These are phyloP conservation scores for Rhagoletis pomonella DNA, from an alignment of 1,140 invertebrate species.

Conservation along the genomic window DNA sequence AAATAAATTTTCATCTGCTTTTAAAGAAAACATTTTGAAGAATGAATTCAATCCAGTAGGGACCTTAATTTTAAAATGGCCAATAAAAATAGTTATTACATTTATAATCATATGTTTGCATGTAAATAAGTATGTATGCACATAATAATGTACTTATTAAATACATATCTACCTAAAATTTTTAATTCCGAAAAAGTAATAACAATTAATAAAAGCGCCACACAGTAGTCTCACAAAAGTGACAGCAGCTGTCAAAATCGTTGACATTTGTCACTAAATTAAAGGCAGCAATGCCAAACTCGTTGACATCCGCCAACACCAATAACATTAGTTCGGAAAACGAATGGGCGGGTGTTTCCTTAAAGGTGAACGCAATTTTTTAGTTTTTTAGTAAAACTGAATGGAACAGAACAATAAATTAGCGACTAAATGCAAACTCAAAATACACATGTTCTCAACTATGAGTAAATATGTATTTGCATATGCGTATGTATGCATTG, in stretches of 20 bases:
- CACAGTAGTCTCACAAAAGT: slow-evolving; percentile 19
- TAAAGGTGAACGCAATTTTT: not conserved
- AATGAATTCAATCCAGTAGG: too few species aligned
- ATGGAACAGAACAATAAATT: not conserved
- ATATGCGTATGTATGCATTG: not conserved
- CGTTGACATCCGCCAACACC: slow-evolving; percentile 27
- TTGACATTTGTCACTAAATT: slow-evolving; percentile 46
- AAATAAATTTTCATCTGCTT: not conserved
- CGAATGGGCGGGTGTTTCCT: not conserved
- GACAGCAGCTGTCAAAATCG: slow-evolving; percentile 16
- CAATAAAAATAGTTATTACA: too few species aligned
- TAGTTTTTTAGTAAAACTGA: not conserved
- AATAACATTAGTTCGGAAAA: not conserved
- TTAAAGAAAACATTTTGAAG: too few species aligned
- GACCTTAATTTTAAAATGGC: too few species aligned
- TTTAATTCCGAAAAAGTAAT: not conserved
- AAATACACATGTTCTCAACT: not conserved
- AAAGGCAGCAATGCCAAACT: not conserved
- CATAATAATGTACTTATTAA: too few species aligned
- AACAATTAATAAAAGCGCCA: not conserved
- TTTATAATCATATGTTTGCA: too few species aligned
- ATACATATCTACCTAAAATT: too few species aligned
- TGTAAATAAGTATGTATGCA: too few species aligned
- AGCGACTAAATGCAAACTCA: slow-evolving; percentile 1
- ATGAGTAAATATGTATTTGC: not conserved